Evolutionary conservation across 2,888 invertebrate species (phyloP).

Genomic region (Oscheius sp.): DNA sequence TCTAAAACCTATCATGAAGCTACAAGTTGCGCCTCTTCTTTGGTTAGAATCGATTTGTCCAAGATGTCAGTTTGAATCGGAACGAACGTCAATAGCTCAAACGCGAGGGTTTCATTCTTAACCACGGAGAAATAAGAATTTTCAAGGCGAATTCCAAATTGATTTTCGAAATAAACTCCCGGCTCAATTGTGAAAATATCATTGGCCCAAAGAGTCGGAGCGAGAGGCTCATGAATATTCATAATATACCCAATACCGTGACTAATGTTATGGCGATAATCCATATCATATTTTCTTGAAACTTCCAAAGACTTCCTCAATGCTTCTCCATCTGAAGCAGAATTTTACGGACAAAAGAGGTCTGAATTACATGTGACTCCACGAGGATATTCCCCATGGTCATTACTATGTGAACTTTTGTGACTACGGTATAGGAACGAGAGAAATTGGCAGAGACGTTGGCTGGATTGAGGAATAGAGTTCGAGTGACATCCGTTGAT

Average conservation of each 20-base stretch:
- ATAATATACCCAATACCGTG: neutral
- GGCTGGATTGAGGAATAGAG: neutral
- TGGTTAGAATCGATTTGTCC: no score
- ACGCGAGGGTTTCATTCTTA: no score
- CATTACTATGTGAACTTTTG: neutral
- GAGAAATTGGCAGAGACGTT: neutral
- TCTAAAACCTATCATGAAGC: neutral
- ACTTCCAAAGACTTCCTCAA: neutral
- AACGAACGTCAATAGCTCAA: neutral
- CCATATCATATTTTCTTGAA: neutral
- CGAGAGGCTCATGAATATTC: neutral
- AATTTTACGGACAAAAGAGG: neutral
- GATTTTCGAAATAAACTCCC: neutral
- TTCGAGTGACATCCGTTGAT: neutral
- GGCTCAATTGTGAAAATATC: neutral
- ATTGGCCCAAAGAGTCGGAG: neutral
- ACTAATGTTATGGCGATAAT: neutral
- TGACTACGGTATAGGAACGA: neutral
- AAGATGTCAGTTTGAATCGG: neutral
- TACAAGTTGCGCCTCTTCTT: neutral
- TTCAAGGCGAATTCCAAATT: neutral
- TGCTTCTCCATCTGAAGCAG: neutral
- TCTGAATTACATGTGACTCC: neutral
- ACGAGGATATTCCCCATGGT: neutral
- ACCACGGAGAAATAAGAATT: no score